Evolutionary conservation across 2,888 invertebrate genomes (phyloP), one percentile per base, ranked within the genome.

Genomic region (Caenorhabditis drosophilae): DNA sequence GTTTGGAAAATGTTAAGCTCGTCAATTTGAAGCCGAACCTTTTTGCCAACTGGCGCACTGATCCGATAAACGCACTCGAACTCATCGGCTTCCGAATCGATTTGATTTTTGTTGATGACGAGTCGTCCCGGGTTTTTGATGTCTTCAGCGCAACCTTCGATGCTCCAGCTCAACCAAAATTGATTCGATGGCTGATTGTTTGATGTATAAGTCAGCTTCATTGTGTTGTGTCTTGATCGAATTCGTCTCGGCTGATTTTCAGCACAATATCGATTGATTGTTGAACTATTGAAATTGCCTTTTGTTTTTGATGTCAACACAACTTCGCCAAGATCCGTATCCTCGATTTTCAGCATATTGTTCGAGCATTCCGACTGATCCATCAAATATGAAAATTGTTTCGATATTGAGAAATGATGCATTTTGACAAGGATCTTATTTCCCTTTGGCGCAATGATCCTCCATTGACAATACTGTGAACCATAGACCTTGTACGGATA

Each of bases 111-210:
- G 7, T 45, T 55, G 3, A 73, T 70, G 12, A 53, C 26, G 26
- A 81, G 27, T 9, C 44, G 25, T 9, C 67, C 46, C 6, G 69
- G 67, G 4, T 45, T 36, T n/a, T n/a, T 45, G n/a, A 81, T 55
- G 2, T 60, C 58, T 22, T 77, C 76, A 2, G 80, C 75, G 52
- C 81, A 81, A 35, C 79, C 81, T 4, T 75, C 44, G 7, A 77
- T 80, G 20, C 53, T 58, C 78, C 80, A 82, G 26, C 70, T 71
- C 22, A 82, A 53, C 79, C 79, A 83, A 70, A 82, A 82, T 52
- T 75, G 72, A 51, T 82, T 82, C 0, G 70, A 59, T 7, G 70
- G 70, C 36, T 57, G 52, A 22, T 48, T 41, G 7, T 46, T 41
- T 6, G 69, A 66, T 22, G 35, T 46, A 59, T 77, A 76, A 1